phyloP scores from a whole-genome alignment of 2,888 invertebrate genomes.

The Ochlodes sylvanus region DNA sequence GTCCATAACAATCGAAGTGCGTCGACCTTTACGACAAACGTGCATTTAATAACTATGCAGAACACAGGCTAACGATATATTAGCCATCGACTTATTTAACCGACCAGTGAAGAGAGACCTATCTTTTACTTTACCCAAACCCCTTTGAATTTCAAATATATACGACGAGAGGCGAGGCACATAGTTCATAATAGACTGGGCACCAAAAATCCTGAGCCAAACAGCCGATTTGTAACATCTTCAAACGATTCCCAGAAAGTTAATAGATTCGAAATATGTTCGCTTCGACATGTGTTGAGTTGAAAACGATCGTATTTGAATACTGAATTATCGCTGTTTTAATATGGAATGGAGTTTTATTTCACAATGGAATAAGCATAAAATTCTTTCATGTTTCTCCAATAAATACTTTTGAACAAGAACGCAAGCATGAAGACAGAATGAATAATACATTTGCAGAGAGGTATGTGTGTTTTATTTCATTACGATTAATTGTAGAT shows the following conservation, averaged over 20 bases:
- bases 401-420: conserved; percentile 23
- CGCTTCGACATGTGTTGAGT: conserved; percentile 53
- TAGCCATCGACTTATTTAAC: conserved; percentile 56
- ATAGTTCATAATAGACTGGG: conserved; percentile 57
- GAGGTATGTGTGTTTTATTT: background rate
- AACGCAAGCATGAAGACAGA: background rate
- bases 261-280: conserved; percentile 57
- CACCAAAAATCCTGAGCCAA: conserved; percentile 50
- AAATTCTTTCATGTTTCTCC: conserved; percentile 18
- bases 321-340: conserved; percentile 29
- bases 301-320: conserved; percentile 32
- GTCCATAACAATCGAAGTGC: conserved; percentile 49
- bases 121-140: conserved; percentile 43
- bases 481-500: background rate
- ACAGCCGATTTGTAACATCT: conserved; percentile 65
- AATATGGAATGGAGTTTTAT: conserved; percentile 27
- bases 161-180: conserved; percentile 48
- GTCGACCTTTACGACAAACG: conserved; percentile 52
- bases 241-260: conserved; percentile 64
- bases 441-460: conserved; percentile 3
- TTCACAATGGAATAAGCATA: conserved; percentile 19
- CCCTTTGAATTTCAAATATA: conserved; percentile 41
- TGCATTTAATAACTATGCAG: conserved; percentile 52
- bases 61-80: conserved; percentile 63
- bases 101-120: conserved; percentile 59